Evolutionary conservation across 2,797 vertebrate genomes (phyloP).

Genomic region (Prionace glauca): DNA sequence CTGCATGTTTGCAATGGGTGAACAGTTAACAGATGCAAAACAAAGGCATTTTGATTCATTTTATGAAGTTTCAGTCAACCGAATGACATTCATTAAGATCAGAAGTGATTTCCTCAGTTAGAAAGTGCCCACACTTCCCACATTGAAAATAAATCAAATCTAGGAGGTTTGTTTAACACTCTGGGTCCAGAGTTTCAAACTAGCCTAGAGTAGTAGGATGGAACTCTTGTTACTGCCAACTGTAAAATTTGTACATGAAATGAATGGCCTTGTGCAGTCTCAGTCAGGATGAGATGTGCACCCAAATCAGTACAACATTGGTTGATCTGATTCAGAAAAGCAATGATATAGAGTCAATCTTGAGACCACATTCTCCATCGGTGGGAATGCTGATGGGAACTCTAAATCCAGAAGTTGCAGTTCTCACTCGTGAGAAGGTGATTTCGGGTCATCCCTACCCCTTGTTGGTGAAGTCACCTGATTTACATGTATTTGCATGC

Average conservation of each 20-base stretch:
- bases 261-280: neutral
- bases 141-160: neutral
- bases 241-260: neutral
- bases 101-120: neutral
- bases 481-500: too few relatives aligned
- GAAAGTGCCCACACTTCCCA: neutral
- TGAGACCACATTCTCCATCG: too few relatives aligned
- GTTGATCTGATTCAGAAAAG: neutral
- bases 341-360: neutral
- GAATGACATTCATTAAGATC: neutral
- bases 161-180: neutral
- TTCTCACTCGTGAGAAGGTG: too few relatives aligned
- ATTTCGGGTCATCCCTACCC: too few relatives aligned
- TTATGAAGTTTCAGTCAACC: neutral
- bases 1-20: neutral
- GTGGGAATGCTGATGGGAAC: too few relatives aligned
- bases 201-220: neutral
- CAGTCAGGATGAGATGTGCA: too few relatives aligned
- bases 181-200: neutral
- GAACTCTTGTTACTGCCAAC: neutral
- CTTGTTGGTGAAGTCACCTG: too few relatives aligned
- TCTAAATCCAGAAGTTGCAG: too few relatives aligned
- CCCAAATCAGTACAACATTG: neutral
- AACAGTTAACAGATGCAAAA: neutral
- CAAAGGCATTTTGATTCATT: neutral